Evolutionary conservation across 2,113 vertebrate genomes (phyloP), one percentile per base, ranked within the genome.

Genomic region (Grammomys surdaster): DNA sequence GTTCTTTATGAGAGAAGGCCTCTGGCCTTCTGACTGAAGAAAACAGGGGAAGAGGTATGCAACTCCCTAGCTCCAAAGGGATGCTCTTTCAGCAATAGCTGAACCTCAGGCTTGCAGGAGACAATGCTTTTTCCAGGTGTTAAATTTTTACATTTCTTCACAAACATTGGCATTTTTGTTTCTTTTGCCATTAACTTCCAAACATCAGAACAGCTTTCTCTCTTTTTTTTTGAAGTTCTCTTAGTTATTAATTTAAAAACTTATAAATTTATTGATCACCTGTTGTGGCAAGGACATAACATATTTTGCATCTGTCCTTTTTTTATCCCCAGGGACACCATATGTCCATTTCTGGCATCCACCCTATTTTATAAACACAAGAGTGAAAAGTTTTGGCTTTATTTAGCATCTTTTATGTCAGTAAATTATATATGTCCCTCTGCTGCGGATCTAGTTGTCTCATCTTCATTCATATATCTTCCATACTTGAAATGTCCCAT

Each of bases 281-380:
- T 98, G 91, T 97, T 46, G 93, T 97, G 95, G 69, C 14, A 72
- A 97, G 92, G 97, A 89, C 0, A 0, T 97, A 95, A 98, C 95
- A 97, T 98, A 91, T 40, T 97, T 93, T 91, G 84, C 97, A 97
- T 96, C 97, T 20, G 73, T 95, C 89, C 97, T 17, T 17, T 82
- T 96, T 97, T 96, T 0, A 90, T 97, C 80, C 58, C 94, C 84
- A 31, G 91, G 97, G 94, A 95, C 22, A 5, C 92, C 97, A 97
- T 96, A 43, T 98, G 95, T 97, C 81, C 98, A 90, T 92, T 98
- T 98, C 92, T 98, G 95, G 97, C 72, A 94, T 96, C 97, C 95
- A 94, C 91, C 12, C 48, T 88, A n/a, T 36, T 0, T 97, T 95
- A 96, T 3, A 93, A 97, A 92, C 72, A 98, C 86, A 96, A 96